Percentiles rank a stretch among this genome's conserved stretches.
phyloP scores from a whole-genome alignment of 2,113 vertebrate genomes.

The Lampris megalopsis region DNA sequence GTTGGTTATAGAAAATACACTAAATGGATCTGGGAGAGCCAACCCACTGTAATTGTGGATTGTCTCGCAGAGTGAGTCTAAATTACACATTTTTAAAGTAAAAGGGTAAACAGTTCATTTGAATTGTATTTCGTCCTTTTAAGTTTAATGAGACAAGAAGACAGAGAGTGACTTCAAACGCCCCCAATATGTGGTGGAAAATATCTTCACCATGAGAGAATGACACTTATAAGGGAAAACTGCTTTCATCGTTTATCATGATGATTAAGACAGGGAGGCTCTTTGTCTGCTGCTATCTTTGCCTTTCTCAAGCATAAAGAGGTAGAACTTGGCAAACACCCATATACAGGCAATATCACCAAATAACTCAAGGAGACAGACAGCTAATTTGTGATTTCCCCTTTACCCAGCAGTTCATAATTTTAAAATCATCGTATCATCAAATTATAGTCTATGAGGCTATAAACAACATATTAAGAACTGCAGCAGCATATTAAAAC shows the following conservation, averaged over 20 bases:
- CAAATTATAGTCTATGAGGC: background rate
- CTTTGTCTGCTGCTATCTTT: conserved; percentile 68
- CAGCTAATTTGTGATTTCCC: conserved; percentile 26
- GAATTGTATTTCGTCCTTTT: conserved; percentile 77
- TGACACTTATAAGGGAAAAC: conserved; percentile 65
- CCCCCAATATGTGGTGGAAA: conserved; percentile 71
- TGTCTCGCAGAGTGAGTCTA: conserved; percentile 77
- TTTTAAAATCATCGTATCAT: background rate
- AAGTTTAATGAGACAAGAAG: conserved; percentile 83
- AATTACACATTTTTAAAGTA: conserved; percentile 81
- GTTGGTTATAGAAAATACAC: conserved; percentile 85
- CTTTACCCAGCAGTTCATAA: background rate
- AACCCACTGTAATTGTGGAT: conserved; percentile 80
- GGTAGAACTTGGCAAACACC: conserved; percentile 58
- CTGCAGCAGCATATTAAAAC: background rate
- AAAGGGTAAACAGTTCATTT: conserved; percentile 84
- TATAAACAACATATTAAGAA: conserved; percentile 10
- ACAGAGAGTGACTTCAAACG: conserved; percentile 81
- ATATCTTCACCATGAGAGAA: conserved; percentile 65
- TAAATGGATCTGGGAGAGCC: conserved; percentile 78
- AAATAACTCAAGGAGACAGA: conserved; percentile 39
- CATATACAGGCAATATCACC: conserved; percentile 20
- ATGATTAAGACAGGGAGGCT: conserved; percentile 74
- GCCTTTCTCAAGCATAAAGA: conserved; percentile 46
- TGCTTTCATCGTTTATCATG: conserved; percentile 72